Evolutionary conservation across 2,888 invertebrate genomes (phyloP).

Genomic region (Phorcus lineatus): DNA sequence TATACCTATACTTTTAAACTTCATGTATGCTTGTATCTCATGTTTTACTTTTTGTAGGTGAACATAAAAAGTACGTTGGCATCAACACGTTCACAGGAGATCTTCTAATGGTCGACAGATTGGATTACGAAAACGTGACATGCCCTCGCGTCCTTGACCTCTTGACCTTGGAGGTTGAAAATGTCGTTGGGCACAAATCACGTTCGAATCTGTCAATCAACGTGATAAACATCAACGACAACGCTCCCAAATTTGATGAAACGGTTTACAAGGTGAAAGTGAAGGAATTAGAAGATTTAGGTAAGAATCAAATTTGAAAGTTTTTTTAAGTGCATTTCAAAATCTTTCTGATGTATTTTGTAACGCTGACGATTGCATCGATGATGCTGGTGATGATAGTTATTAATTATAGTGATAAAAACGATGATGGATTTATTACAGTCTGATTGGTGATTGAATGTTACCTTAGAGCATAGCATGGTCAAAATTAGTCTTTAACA

Average conservation of each 20-base stretch:
- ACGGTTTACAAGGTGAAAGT: neutral
- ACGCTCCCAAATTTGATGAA: constrained; percentile 2
- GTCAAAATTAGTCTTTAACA: no score
- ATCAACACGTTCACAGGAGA: constrained; percentile 5
- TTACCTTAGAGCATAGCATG: no score
- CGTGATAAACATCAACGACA: neutral
- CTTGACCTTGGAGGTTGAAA: neutral
- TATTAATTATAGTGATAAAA: no score
- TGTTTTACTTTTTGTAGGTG: no score
- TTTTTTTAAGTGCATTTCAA: no score
- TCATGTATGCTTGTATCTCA: no score
- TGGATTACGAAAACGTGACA: neutral
- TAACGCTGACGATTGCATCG: no score
- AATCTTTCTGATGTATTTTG: no score
- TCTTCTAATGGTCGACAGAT: neutral
- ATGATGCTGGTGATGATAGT: no score
- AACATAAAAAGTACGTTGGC: neutral
- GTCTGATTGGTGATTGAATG: no score
- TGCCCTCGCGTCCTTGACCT: constrained; percentile 5
- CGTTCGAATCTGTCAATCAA: neutral
- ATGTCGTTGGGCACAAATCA: neutral
- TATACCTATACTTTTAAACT: no score
- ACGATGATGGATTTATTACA: no score
- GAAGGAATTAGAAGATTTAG: neutral
- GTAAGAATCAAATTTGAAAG: neutral